phyloP scores from a whole-genome alignment of 1,140 invertebrate species.

The Brachionus rubens region DNA sequence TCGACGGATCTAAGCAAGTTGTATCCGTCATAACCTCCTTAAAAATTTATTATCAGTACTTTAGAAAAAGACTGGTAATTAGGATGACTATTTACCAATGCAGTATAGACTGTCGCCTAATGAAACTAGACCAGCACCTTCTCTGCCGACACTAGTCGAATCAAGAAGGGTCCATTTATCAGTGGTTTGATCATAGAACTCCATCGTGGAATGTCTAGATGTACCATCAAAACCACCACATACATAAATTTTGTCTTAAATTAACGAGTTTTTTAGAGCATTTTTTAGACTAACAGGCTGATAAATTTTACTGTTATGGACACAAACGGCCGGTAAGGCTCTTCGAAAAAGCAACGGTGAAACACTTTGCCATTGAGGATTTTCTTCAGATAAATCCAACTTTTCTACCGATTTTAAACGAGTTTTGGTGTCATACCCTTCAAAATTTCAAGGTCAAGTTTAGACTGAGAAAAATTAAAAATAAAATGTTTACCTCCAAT shows the following conservation, averaged over 20 bases:
- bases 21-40: conserved; percentile 58
- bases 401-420: conserved; percentile 40
- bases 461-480: not conserved
- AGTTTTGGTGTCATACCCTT: conserved; percentile 37
- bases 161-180: conserved; percentile 56
- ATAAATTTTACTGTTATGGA: conserved; percentile 33
- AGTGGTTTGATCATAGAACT: conserved; percentile 53
- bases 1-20: conserved; percentile 69
- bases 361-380: conserved; percentile 44
- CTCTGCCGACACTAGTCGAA: conserved; percentile 54
- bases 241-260: conserved; percentile 55
- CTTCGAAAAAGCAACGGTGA: conserved; percentile 47
- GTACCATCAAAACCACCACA: conserved; percentile 59
- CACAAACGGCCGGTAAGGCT: conserved; percentile 41
- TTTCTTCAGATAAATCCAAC: conserved; percentile 36
- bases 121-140: conserved; percentile 57
- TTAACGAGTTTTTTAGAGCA: not conserved
- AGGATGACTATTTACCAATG: conserved; percentile 53
- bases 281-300: not conserved
- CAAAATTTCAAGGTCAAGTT: not conserved
- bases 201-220: conserved; percentile 55
- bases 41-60: not conserved
- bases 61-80: not conserved
- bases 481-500: conserved; percentile 53
- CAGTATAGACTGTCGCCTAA: conserved; percentile 56